Evolutionary conservation across 2,888 invertebrate genomes (phyloP), one percentile per base, ranked within the genome.

Genomic region (Escarpia spicata): DNA sequence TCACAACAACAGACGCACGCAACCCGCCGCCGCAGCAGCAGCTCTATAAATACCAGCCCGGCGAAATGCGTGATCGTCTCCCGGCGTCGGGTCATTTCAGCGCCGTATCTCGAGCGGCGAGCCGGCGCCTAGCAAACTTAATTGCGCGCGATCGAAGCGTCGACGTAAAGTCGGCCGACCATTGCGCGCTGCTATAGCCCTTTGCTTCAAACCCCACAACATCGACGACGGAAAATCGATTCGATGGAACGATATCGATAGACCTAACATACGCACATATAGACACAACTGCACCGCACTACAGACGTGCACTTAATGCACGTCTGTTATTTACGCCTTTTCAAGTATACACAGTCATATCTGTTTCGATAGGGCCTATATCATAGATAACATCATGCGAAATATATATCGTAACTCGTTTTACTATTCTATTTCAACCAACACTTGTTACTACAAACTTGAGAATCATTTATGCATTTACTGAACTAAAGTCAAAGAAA

Each of bases 171-270:
- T 75, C 75, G 75, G 19, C 75, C 75, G 75, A 75, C 75, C 19
- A 26, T 75, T 75, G 75, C 19, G 52, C 75, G 75, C 75, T 6
- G 75, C 75, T 75, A 75, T 4, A 75, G 75, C 19, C 75, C 75
- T 75, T 75, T 75, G 19, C 75, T 15, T 15, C 19, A 75, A 75
- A 75, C 75, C 75, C 75, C 75, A 19, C 75, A 3, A 75, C 2
- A 75, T 75, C 19, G 75, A 75, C 75, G 75, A 75, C 75, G 75
- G 75, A 75, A 75, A 75, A 75, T 75, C 75, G 75, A 75, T 75
- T 75, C 75, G 75, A 75, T 75, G 75, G 19, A 26, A 26, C 26
- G 75, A 75, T 26, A 75, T 75, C 4, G n/a, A 52, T 52, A 37
- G 37, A 37, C 37, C 37, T 52, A 52, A 9, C 52, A 52, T 52